Conservation (phyloP, 53 echinoderm and acorn worm species). For the Temnopleurus reevesii region DNA sequence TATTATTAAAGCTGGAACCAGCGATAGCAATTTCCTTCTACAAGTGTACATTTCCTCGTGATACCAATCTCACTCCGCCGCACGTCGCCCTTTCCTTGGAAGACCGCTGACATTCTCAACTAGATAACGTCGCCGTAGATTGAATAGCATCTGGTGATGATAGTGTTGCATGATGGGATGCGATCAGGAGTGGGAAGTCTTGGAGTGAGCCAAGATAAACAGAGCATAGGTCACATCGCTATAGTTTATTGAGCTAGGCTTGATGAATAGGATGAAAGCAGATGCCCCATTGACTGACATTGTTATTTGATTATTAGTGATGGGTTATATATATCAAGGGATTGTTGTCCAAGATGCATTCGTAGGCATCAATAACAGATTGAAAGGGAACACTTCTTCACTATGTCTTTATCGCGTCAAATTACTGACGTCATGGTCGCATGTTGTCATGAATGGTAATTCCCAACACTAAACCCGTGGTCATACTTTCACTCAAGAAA, state of each 20-base stretch:
- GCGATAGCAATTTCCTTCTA: constrained; percentile 11
- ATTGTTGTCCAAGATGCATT: neutral
- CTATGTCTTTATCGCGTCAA: no score
- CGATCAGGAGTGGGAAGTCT: neutral
- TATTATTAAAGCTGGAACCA: neutral
- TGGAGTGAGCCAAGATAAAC: neutral
- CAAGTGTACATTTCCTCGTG: neutral
- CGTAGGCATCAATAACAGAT: no score
- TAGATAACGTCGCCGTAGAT: neutral
- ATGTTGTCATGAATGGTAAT: no score
- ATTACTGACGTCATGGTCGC: no score
- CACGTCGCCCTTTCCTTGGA: neutral
- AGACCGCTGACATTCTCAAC: neutral
- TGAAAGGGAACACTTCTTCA: no score
- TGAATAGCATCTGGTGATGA: constrained; percentile 11
- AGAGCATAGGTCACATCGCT: neutral
- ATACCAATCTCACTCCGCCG: neutral
- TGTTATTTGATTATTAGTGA: constrained; percentile 16
- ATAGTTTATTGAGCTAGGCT: neutral
- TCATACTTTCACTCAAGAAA: no score
- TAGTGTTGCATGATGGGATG: neutral
- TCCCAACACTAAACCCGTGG: no score
- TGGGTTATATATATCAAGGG: neutral
- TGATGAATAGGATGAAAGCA: neutral
- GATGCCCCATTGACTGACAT: constrained; percentile 7